Conservation (phyloP, 2,113 vertebrate genomes). For the Mellivora capensis region DNA sequence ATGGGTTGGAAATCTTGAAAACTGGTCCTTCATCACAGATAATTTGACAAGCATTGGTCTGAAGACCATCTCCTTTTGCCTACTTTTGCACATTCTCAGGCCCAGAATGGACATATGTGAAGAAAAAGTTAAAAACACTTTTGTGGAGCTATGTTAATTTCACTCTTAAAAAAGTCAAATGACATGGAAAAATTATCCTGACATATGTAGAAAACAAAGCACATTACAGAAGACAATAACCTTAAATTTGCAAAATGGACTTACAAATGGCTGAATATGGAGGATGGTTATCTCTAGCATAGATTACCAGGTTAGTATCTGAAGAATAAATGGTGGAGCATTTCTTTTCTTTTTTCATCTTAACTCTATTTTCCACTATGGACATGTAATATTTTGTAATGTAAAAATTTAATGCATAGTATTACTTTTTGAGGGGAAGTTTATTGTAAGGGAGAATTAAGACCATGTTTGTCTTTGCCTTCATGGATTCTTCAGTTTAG, state of each 20-base stretch:
- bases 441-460: slow-evolving; percentile 21
- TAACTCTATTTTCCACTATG: background rate
- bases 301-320: background rate
- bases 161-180: background rate
- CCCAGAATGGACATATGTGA: background rate
- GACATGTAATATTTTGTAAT: background rate
- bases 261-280: background rate
- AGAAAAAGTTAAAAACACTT: background rate
- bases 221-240: background rate
- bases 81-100: background rate
- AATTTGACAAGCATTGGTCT: background rate
- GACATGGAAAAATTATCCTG: background rate
- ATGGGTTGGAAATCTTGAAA: background rate
- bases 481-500: background rate
- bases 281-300: background rate
- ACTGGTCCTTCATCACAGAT: background rate
- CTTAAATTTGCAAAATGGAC: background rate
- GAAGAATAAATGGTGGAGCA: background rate
- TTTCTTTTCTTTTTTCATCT: background rate
- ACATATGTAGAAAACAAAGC: background rate
- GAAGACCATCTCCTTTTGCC: background rate
- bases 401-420: background rate
- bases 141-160: background rate
- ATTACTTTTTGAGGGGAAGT: background rate
- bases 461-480: background rate